These are phyloP conservation scores for Margaritifera margaritifera DNA, from an alignment of 2,888 invertebrate genomes.

Conservation along the genomic window DNA sequence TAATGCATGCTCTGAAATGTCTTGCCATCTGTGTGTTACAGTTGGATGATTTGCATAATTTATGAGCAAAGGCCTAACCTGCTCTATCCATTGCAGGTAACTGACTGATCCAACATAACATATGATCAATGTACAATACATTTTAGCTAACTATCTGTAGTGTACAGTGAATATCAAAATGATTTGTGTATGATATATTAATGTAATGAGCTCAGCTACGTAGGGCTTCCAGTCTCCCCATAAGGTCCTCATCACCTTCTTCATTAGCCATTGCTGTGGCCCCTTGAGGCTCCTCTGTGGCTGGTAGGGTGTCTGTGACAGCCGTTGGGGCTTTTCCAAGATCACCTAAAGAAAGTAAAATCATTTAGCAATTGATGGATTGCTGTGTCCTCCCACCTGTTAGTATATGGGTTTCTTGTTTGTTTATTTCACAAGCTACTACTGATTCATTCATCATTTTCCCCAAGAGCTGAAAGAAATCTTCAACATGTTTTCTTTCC, in stretches of 20 bases:
- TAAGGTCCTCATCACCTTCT: conserved; percentile 47
- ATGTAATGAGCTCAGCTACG: conserved; percentile 23
- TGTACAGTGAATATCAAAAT: too few relatives aligned
- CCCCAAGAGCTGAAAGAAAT: too few relatives aligned
- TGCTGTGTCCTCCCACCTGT: not conserved
- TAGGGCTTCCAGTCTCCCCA: conserved; percentile 45
- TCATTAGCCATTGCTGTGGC: conserved; percentile 46
- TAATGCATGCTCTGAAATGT: too few relatives aligned
- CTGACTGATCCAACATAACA: too few relatives aligned
- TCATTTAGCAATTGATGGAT: not conserved
- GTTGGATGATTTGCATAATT: too few relatives aligned
- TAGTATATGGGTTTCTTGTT: not conserved
- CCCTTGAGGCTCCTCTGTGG: conserved; percentile 45
- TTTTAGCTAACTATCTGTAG: too few relatives aligned
- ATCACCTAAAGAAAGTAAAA: conserved; percentile 76
- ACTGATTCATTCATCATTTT: not conserved
- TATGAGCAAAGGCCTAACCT: too few relatives aligned
- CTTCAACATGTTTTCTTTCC: too few relatives aligned
- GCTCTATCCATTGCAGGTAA: too few relatives aligned
- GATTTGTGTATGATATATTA: too few relatives aligned
- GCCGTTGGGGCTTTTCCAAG: conserved; percentile 90
- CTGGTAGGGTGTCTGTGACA: conserved; percentile 75
- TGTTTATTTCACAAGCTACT: not conserved
- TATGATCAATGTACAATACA: too few relatives aligned
- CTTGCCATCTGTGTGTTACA: too few relatives aligned